Conservation (phyloP, 2,797 vertebrate genomes). For the Sebastes iracundus region DNA sequence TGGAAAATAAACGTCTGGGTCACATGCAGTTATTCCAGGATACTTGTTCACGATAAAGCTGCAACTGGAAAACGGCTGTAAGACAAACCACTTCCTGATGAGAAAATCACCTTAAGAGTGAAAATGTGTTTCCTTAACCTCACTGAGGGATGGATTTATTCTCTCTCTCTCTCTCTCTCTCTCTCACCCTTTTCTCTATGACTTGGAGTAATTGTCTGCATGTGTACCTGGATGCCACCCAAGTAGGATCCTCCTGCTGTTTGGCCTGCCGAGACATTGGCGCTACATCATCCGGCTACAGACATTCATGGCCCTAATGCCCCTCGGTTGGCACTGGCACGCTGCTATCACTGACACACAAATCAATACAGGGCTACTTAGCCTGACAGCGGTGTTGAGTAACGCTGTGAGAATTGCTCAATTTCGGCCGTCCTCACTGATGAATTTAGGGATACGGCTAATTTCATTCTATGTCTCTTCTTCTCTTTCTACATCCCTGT, state of each 20-base stretch:
- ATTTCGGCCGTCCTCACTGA: not conserved
- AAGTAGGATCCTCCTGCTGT: not conserved
- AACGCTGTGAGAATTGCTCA: not conserved
- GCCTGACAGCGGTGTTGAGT: conserved; percentile 19
- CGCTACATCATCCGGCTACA: not conserved
- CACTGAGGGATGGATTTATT: not conserved
- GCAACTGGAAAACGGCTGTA: not conserved
- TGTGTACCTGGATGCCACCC: not conserved
- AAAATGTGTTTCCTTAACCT: not conserved
- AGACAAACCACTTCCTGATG: conserved; percentile 18
- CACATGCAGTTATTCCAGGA: conserved; percentile 6
- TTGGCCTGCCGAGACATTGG: not conserved
- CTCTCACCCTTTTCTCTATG: not conserved
- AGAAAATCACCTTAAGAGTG: not conserved
- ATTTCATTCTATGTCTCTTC: not conserved
- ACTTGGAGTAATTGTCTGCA: not conserved
- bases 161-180: not conserved
- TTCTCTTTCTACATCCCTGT: not conserved
- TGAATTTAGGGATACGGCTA: not conserved
- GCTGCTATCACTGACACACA: not conserved
- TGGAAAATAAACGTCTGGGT: not conserved
- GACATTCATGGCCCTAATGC: not conserved
- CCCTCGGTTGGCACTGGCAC: not conserved
- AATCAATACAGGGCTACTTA: conserved; percentile 4
- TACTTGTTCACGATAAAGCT: not conserved